Evolutionary conservation across 1,140 invertebrate genomes (phyloP), one percentile per base, ranked within the genome.

Genomic region (Ectropis grisescens): DNA sequence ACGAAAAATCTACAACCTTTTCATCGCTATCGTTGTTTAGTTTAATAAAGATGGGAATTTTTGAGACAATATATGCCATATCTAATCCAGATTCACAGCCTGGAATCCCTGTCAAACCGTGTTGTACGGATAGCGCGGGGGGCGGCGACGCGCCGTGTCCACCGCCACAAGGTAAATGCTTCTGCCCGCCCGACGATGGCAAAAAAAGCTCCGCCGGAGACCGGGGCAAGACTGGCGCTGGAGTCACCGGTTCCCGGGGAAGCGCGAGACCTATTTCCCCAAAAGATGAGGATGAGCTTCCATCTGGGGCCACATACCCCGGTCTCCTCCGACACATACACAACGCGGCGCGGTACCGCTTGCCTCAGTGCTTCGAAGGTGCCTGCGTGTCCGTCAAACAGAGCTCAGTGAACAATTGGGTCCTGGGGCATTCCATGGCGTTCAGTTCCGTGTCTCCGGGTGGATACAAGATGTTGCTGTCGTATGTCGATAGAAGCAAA

Each of bases 301-400:
- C 68, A 0, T 33, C 33, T 6, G 54, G 70, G 10, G 60, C 70
- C 1, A 29, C 11, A 0, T 58, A 75, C 29, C 75, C 75, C n/a
- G 72, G 75, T 3, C 47, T 80, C 1, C 47, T 80, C 1, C 64
- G 75, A 4, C 51, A 72, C 38, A 67, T 80, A 25, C 75, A 80
- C 37, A 78, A 71, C 27, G 70, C 68, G 7, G 71, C 72, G 0
- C 54, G 75, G 9, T 66, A 66, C 37, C 41, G 75, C 33, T 25
- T 80, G 16, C 75, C 75, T 11, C 75, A 78, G 32, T 80, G 75
- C 30, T 80, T 80, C 29, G 75, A 80, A 45, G 75, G 75, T 9
- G 71, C 52, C 12, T 58, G 47, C 29, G 43, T 76, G 13, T 71
- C 60, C 0, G 47, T 78, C 2, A 74, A 72, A 40, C 68, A 80